Evolutionary conservation across 1,140 invertebrate species (phyloP), one percentile per base, ranked within the genome.

Genomic region (Drosophila jambulina): DNA sequence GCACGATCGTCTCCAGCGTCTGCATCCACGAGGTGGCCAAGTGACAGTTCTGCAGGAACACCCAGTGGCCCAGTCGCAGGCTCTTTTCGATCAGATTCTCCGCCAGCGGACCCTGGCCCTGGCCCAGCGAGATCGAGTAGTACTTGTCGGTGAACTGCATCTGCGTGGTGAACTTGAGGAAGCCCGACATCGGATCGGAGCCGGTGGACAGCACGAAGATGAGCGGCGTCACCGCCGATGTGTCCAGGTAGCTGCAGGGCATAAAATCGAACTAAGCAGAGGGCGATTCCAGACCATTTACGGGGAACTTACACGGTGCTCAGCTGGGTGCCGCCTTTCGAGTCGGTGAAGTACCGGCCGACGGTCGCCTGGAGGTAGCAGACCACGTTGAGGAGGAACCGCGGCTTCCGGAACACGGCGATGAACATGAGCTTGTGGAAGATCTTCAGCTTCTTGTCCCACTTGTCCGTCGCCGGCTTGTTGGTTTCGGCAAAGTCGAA

Each of bases 1-100:
- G 93, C 2, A 97, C 95, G 13, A 97, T 94, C 45, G 94, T 91
- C 90, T 97, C 97, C 90, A 98, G 93, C 1, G 93, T 92, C 3
- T 96, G 93, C 97, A 99, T 97, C 97, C 97, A 99, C 0, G 97
- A 97, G 5, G 97, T 96, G 9, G 97, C 98, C 75, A 99, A 93
- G 90, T 99, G 98, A 91, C 98, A 98, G 92, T 99, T 99, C 95
- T 96, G 97, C 62, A 98, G 93, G 90, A 98, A 96, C 0, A 98
- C 95, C 98, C 97, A 98, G 80, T 96, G 94, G 2, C 97, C 97
- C 45, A 94, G 93, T 1, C 94, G 93, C 58, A 95, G 93, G 8
- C 96, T 97, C 62, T 93, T 93, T n/a, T 95, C 95, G 6, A 99
- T 96, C 93, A 98, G 94, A 80, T 95, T 95, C 88, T 98, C 95